phyloP scores from a whole-genome alignment of 2,888 invertebrate species.

The Amphimallon solstitiale region DNA sequence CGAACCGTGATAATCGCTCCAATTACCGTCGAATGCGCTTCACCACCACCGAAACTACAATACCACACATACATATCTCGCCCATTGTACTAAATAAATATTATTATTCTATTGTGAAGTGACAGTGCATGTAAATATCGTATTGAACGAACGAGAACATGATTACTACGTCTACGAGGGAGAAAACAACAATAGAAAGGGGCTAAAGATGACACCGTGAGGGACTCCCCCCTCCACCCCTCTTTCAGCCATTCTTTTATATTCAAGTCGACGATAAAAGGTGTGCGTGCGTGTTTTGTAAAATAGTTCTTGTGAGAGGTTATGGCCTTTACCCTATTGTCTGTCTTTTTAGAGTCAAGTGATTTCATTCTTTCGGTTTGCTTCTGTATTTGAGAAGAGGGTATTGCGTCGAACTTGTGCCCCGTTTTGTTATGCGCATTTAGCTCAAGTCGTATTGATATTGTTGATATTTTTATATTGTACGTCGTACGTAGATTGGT shows the following conservation, averaged over 20 bases:
- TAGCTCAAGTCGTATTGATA: too few species aligned
- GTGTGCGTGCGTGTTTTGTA: background rate
- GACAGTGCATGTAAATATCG: conserved; percentile 59
- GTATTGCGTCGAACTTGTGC: too few species aligned
- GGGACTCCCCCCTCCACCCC: too few species aligned
- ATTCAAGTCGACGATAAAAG: background rate
- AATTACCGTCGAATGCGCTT: conserved; percentile 54
- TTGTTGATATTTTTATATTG: conserved; percentile 26
- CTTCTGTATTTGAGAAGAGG: background rate
- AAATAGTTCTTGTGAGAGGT: conserved; percentile 5
- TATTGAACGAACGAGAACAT: conserved; percentile 50
- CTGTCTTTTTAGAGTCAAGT: conserved; percentile 32
- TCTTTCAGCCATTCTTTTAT: too few species aligned
- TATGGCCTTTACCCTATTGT: conserved; percentile 23
- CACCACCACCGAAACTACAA: conserved; percentile 39
- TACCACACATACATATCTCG: conserved; percentile 53
- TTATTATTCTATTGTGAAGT: conserved; percentile 57
- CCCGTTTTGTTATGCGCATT: too few species aligned
- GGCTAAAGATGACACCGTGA: conserved; percentile 35
- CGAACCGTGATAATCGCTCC: conserved; percentile 59
- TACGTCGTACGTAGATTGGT: conserved; percentile 19
- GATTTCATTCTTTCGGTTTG: conserved; percentile 31
- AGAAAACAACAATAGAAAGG: conserved; percentile 23
- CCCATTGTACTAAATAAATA: conserved; percentile 56
- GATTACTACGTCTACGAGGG: conserved; percentile 42